These are phyloP conservation scores for Crypturellus tataupa DNA, from an alignment of 2,797 vertebrate species.

Conservation along the genomic window DNA sequence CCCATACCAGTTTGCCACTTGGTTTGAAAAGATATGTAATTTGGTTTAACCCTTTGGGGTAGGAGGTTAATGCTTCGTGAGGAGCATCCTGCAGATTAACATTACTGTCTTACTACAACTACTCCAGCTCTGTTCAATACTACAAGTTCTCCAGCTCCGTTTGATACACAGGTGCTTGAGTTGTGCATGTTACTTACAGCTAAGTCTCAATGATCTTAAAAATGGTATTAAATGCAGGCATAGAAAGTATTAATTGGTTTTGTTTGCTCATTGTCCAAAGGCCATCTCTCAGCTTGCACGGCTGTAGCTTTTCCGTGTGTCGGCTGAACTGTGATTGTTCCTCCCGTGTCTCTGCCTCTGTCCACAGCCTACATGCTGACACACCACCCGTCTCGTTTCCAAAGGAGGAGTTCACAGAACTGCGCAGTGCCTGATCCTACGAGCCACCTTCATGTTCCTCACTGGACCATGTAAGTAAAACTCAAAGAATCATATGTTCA, in stretches of 20 bases:
- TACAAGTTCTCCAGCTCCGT: background rate
- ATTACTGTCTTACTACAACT: background rate
- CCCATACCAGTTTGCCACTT: background rate
- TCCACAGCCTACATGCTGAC: conserved; percentile 63
- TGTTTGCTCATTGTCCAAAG: background rate
- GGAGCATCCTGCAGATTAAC: background rate
- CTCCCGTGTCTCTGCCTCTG: background rate
- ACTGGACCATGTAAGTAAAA: conserved; percentile 70
- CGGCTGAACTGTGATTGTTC: background rate
- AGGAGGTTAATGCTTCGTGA: background rate
- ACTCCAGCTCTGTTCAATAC: background rate
- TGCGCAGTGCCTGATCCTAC: conserved; percentile 32
- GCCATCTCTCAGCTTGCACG: background rate
- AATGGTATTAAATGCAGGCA: background rate
- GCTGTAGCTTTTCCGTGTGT: background rate
- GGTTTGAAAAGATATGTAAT: background rate
- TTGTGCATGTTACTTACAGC: background rate
- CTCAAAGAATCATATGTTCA: background rate
- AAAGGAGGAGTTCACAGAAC: conserved; percentile 38
- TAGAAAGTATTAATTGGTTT: background rate
- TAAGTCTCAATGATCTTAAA: background rate
- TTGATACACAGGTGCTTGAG: background rate
- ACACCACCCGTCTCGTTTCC: conserved; percentile 42
- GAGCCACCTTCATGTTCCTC: conserved; percentile 51
- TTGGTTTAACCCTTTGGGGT: background rate